Evolutionary conservation across 2,113 vertebrate species (phyloP).

Genomic region (Panthera leo): DNA sequence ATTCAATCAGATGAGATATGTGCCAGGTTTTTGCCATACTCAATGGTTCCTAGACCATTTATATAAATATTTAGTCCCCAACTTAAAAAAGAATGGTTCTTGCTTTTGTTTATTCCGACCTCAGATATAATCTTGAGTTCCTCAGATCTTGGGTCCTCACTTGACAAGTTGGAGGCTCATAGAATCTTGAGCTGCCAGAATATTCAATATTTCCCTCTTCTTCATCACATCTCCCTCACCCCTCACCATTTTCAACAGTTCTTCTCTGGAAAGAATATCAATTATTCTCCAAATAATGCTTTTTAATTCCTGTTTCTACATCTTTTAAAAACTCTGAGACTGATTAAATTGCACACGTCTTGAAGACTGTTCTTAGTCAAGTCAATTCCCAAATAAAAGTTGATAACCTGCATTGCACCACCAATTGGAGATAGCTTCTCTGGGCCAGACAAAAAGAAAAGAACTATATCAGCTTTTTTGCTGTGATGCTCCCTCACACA

Average conservation of each 20-base stretch:
- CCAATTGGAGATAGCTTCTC: background rate
- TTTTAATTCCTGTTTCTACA: conserved; percentile 31
- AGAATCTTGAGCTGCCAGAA: conserved; percentile 12
- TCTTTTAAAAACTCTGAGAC: conserved; percentile 17
- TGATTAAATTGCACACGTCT: background rate
- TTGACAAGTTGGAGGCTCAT: background rate
- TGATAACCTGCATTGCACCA: background rate
- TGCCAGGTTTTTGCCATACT: conserved; percentile 32
- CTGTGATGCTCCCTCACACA: background rate
- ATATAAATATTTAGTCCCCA: conserved; percentile 42
- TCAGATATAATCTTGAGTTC: conserved; percentile 47
- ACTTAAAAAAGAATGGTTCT: background rate
- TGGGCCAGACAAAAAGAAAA: background rate
- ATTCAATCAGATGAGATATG: conserved; percentile 56
- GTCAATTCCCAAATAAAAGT: background rate
- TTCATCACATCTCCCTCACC: background rate
- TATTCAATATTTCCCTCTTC: conserved; percentile 26
- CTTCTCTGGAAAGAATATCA: conserved; percentile 36
- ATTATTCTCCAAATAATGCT: conserved; percentile 41
- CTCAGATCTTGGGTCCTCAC: background rate
- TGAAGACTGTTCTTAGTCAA: conserved; percentile 37
- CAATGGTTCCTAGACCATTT: conserved; percentile 46
- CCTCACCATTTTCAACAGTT: background rate
- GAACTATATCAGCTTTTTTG: background rate
- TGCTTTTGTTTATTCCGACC: conserved; percentile 46